Evolutionary conservation across 2,113 vertebrate genomes (phyloP).

Genomic region (Myotis brandtii): DNA sequence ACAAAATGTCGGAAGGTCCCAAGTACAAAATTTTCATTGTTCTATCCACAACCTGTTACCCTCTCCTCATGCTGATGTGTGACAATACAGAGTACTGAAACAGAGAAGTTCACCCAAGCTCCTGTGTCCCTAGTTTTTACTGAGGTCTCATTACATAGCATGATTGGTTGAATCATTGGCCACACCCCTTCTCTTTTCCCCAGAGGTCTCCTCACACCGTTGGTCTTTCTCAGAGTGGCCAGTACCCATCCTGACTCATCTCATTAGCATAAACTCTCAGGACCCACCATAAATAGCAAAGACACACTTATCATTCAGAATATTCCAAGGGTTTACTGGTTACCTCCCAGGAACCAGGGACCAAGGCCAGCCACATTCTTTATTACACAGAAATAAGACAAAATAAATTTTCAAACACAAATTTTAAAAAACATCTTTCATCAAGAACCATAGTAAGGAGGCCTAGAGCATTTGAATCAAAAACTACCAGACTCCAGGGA

Average conservation of each 20-base stretch:
- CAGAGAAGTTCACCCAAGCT: not conserved
- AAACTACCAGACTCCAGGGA: not conserved
- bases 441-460: not conserved
- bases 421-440: not conserved
- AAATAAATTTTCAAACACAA: not conserved
- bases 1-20: not conserved
- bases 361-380: not conserved
- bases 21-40: not conserved
- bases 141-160: not conserved
- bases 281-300: not conserved
- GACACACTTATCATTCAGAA: not conserved
- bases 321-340: not conserved
- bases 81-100: not conserved
- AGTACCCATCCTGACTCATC: not conserved
- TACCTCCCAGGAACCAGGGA: not conserved
- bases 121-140: not conserved
- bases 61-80: not conserved
- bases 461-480: not conserved
- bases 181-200: not conserved
- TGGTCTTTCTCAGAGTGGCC: not conserved
- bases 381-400: conserved; percentile 14
- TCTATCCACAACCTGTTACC: not conserved
- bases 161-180: not conserved
- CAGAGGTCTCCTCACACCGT: not conserved
- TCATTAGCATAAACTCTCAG: conserved; percentile 10